Conservation (phyloP, 2,888 invertebrate species). For the Drosophila atripex region DNA sequence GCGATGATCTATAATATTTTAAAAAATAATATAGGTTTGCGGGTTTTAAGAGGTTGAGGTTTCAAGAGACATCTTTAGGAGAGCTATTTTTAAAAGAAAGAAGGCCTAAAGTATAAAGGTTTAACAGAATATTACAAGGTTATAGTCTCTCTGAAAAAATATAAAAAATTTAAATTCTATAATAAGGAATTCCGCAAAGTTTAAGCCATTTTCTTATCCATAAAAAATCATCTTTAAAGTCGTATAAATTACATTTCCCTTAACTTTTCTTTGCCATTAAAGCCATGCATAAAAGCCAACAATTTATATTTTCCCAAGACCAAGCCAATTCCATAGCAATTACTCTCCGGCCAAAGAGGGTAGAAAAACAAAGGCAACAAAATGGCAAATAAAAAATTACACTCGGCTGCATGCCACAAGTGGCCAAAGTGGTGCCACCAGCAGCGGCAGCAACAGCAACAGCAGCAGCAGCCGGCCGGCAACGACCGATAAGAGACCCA, state of each 20-base stretch:
- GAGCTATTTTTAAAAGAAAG: no score
- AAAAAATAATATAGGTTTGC: no score
- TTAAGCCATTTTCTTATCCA: no score
- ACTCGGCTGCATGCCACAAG: constrained; percentile 35
- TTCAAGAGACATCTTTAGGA: neutral
- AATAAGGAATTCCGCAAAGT: neutral
- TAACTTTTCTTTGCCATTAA: neutral
- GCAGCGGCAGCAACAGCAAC: constrained; percentile 4
- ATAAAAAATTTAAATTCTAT: no score
- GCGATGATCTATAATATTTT: neutral
- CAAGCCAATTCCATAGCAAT: constrained; percentile 25
- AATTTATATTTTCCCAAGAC: constrained; percentile 14
- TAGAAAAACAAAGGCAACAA: constrained; percentile 18
- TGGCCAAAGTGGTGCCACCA: constrained; percentile 61
- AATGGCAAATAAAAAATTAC: constrained; percentile 29
- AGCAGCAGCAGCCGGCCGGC: constrained; percentile 49
- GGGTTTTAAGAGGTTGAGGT: no score
- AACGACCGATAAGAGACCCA: constrained; percentile 69
- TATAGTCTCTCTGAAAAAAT: no score
- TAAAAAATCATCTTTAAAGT: no score
- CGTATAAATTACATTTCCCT: neutral
- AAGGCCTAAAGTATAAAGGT: no score
- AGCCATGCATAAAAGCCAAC: neutral
- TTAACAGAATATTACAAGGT: no score
- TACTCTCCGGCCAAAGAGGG: constrained; percentile 27